Conservation (phyloP, 1,140 invertebrate genomes). For the Mylabris phalerata region DNA sequence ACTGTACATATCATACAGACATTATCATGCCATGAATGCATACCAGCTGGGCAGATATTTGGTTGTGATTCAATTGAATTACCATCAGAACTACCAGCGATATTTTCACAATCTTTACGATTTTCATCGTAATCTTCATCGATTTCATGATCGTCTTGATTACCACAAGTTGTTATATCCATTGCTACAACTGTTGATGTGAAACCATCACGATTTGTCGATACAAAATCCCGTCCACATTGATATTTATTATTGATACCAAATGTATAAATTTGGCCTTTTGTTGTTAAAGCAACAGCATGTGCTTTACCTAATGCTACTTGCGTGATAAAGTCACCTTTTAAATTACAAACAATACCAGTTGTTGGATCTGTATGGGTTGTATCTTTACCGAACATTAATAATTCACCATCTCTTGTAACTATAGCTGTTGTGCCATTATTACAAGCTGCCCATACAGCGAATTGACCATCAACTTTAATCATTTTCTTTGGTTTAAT, state of each 20-base stretch:
- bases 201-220: constrained; percentile 40
- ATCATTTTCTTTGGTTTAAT: constrained; percentile 89
- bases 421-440: constrained; percentile 91
- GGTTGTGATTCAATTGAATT: constrained; percentile 40
- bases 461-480: constrained; percentile 78
- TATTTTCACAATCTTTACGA: constrained; percentile 32
- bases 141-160: constrained; percentile 50
- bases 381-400: constrained; percentile 95
- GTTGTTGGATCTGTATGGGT: constrained; percentile 73
- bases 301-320: constrained; percentile 94
- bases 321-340: constrained; percentile 73
- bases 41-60: constrained; percentile 61
- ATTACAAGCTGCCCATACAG: constrained; percentile 82
- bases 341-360: constrained; percentile 64
- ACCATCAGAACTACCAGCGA: constrained; percentile 48
- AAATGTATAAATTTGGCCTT: constrained; percentile 90
- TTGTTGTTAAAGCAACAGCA: constrained; percentile 76
- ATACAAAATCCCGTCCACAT: constrained; percentile 83
- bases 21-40: constrained; percentile 69
- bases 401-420: constrained; percentile 78
- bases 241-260: constrained; percentile 98
- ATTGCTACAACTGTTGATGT: constrained; percentile 50
- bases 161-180: constrained; percentile 48
- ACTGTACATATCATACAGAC: constrained; percentile 85
- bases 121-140: constrained; percentile 35